Evolutionary conservation across 2,113 vertebrate species (phyloP), one percentile per base, ranked within the genome.

Genomic region (Fulmarus glacialis): DNA sequence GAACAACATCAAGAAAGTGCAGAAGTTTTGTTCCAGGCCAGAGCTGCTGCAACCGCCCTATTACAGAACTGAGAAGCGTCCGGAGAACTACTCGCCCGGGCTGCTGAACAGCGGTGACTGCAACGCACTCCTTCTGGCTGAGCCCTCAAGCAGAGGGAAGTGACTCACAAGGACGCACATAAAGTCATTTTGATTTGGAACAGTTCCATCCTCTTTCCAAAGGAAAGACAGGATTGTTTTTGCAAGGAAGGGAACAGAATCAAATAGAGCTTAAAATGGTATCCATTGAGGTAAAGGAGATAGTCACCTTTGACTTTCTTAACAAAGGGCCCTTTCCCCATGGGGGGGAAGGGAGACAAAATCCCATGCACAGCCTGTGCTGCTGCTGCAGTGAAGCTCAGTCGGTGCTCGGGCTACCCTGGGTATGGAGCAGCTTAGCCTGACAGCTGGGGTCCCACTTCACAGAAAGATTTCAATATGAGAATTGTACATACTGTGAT

Each of bases 361-460:
- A 36, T 27, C 50, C 67, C 32, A 4, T 0, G 1, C 6, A 1
- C 0, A 4, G 52, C 30, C n/a, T 40, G 47, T 52, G 72, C 52
- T 87, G 89, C 71, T 62, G 75, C 85, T 87, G 77, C 73, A 64
- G 60, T 19, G 64, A 70, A 36, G 27, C 34, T 68, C 92, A 52
- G 47, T 8, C 36, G 50, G 12, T n/a, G 15, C 26, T 60, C 52
- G 2, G 4, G 7, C 48, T n/a, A 8, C 30, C 17, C 43, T 53
- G 56, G 3, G 6, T 17, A 34, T 34, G 63, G 52, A 71, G 63
- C 63, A 74, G 58, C 67, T 27, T 42, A 18, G 27, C 4, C 2
- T 14, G 55, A n/a, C n/a, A n/a, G 30, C 36, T 36, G 48, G 36
- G 20, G 19, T 24, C 27, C n/a, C 24, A 11, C n/a, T 82, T 48